Percentiles rank a stretch among this genome's conserved stretches.
These are phyloP conservation scores for Molossus molossus DNA, from an alignment of 2,797 vertebrate species.

Conservation along the genomic window DNA sequence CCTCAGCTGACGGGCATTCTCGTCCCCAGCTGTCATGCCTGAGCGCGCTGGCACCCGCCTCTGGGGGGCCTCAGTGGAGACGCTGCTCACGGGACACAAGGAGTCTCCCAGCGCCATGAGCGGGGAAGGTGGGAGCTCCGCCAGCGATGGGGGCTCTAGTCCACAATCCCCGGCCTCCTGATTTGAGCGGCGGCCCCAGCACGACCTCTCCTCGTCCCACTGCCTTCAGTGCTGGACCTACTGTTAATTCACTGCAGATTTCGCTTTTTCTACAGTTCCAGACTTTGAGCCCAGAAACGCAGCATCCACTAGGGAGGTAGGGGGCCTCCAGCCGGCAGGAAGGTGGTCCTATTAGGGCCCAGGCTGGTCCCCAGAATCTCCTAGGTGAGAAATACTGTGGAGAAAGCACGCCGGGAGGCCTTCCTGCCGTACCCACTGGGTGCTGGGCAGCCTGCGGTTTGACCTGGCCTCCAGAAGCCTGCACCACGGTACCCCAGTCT, in stretches of 20 bases:
- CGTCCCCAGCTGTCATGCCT: not conserved
- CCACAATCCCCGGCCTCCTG: not conserved
- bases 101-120: not conserved
- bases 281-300: not conserved
- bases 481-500: not conserved
- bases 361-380: not conserved
- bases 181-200: not conserved
- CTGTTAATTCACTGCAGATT: not conserved
- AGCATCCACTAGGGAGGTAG: not conserved
- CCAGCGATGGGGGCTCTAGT: not conserved
- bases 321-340: not conserved
- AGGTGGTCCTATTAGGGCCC: not conserved
- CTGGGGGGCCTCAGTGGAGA: not conserved
- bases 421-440: accelerated
- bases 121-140: not conserved
- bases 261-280: not conserved
- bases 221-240: not conserved
- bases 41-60: not conserved
- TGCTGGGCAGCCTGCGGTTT: accelerated
- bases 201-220: not conserved
- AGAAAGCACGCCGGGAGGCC: accelerated
- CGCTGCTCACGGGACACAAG: accelerated
- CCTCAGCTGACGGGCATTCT: no score
- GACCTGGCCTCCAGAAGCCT: not conserved
- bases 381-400: slow-evolving; percentile 19